phyloP scores from a whole-genome alignment of 2,797 vertebrate genomes.

The Sebastes ruberrimus region DNA sequence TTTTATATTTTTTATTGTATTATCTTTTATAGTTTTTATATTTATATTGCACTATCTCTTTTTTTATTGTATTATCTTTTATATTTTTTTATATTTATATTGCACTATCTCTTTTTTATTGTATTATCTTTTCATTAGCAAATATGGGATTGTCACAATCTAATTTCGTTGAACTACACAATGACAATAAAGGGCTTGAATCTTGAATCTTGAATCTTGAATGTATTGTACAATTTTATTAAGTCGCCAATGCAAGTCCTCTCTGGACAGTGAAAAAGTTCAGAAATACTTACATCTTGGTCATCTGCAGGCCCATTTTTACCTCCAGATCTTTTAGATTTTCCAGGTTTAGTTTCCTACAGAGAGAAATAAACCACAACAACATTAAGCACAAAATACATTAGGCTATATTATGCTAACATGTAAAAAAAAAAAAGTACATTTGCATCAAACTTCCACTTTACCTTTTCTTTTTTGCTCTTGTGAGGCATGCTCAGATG shows the following conservation, averaged over 20 bases:
- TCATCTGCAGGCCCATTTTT: slow-evolving; percentile 73
- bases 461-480: slow-evolving; percentile 81
- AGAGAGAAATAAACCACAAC: not conserved
- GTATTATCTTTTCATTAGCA: no score
- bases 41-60: no score
- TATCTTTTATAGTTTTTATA: no score
- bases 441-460: not conserved
- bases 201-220: no score
- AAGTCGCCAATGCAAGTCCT: not conserved
- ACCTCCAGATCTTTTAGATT: slow-evolving; percentile 70
- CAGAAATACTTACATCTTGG: slow-evolving; percentile 67
- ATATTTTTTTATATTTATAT: no score
- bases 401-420: not conserved
- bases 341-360: slow-evolving; percentile 77
- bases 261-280: slow-evolving; percentile 1
- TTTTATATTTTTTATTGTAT: no score
- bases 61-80: no score
- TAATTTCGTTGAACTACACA: no score
- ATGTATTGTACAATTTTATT: not conserved
- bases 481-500: slow-evolving; percentile 77
- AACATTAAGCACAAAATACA: not conserved
- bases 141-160: no score
- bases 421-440: not conserved
- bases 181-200: no score
- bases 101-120: no score